phyloP scores from a whole-genome alignment of 2,888 invertebrate genomes.

The Seladonia tumulorum region DNA sequence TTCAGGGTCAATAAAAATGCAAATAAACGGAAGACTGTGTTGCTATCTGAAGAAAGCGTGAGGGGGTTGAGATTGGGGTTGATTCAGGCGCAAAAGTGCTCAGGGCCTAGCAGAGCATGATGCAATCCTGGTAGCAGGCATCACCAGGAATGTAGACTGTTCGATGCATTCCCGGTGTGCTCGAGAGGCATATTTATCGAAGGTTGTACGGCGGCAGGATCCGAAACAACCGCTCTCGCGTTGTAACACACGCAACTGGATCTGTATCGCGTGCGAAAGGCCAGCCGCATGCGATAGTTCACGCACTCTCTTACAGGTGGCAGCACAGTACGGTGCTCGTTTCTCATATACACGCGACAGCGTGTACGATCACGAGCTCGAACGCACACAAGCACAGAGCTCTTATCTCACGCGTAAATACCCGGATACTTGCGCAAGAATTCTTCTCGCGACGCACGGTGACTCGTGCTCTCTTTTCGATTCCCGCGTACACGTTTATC shows the following conservation, averaged over 20 bases:
- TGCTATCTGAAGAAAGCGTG: not conserved
- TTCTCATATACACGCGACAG: slow-evolving; percentile 20
- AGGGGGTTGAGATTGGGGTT: not conserved
- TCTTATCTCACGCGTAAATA: slow-evolving; percentile 64
- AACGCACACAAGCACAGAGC: slow-evolving; percentile 19
- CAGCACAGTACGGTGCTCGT: slow-evolving; percentile 67
- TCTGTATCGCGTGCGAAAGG: slow-evolving; percentile 64
- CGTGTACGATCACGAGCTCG: slow-evolving; percentile 17
- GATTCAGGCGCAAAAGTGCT: not conserved
- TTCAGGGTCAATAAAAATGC: not conserved
- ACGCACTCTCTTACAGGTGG: slow-evolving; percentile 71
- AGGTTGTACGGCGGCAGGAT: slow-evolving; percentile 8
- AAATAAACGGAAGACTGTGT: not conserved
- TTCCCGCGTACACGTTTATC: slow-evolving; percentile 63
- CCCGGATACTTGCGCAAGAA: slow-evolving; percentile 74
- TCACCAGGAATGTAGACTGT: not conserved
- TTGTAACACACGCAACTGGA: slow-evolving; percentile 58
- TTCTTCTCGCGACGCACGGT: slow-evolving; percentile 64
- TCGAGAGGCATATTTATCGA: slow-evolving; percentile 1
- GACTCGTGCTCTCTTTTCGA: slow-evolving; percentile 57
- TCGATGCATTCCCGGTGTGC: not conserved
- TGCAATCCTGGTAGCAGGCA: not conserved
- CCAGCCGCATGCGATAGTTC: slow-evolving; percentile 62
- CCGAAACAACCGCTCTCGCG: slow-evolving; percentile 37
- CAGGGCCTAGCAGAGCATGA: not conserved